Evolutionary conservation across 2,888 invertebrate genomes (phyloP), one percentile per base, ranked within the genome.

Genomic region (Ophion costatus): DNA sequence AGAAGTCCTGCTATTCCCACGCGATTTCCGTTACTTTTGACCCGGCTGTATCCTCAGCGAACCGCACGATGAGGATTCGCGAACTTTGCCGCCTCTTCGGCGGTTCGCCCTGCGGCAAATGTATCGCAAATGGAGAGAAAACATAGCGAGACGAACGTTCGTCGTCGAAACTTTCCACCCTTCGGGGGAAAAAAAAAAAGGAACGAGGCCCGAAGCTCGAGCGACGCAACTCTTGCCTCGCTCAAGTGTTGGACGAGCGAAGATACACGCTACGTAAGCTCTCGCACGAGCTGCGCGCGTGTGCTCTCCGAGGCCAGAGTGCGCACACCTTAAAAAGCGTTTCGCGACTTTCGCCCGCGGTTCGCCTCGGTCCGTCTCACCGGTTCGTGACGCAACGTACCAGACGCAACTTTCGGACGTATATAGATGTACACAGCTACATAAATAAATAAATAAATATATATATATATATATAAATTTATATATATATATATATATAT

Each of bases 361-460:
- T 66, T 80, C 57, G 38, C 29, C 70, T 42, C 73, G 64, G 42
- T 69, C 59, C 69, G 82, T 82, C 75, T 79, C 73, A 82, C 85
- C 80, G 85, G 82, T 85, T 76, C 80, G 64, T 82, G 82, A 85
- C 85, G 85, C 64, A 85, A 85, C 38, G 82, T 57, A 80, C 59
- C 80, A 74, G 80, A 82, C 80, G 80, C 85, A 82, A 85, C 85
- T 85, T 85, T 85, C 82, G 82, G 85, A 85, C 76, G 66, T 75
- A 66, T 73, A 29, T 71, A 71, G 56, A 51, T 64, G 56, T 33
- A 64, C 51, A 42, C 6, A 29, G 17, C n/a, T 22, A n/a, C 38
- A 42, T 22, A 45, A 42, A 67, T 38, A 67, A 11, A 42, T 20
- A 67, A n/a, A 57, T 17, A 38, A 22, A 64, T 29, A 51, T 71